Evolutionary conservation across 2,888 invertebrate species (phyloP), one percentile per base, ranked within the genome.

Genomic region (Stratiomys singularior): DNA sequence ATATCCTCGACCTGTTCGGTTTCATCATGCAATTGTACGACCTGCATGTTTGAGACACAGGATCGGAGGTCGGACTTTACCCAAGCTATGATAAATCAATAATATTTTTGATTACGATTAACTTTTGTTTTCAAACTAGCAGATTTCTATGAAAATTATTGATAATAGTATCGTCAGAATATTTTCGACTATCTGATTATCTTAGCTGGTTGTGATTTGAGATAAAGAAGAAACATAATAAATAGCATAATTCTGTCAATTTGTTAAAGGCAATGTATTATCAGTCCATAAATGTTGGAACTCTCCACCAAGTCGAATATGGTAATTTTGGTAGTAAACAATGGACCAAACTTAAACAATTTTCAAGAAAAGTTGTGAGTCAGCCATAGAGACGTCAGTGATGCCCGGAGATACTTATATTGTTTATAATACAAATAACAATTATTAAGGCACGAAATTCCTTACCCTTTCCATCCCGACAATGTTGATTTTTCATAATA

Each of bases 391-490:
- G n/a, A n/a, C n/a, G n/a, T n/a, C n/a, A 60, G 60, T 5, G 9
- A 37, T 3, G 37, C 37, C 37, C 3, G 5, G 9, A 37, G 5
- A 37, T 5, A 37, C 9, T 37, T 37, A 37, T 37, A 23, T 52
- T 52, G 15, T 52, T 52, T n/a, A 9, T n/a, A n/a, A 52, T 52
- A 11, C 21, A 60, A 60, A 23, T 60, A 25, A 25, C 3, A 60
- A 25, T 25, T 25, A 60, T 60, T 60, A 4, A 60, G 23, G 7
- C 7, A 23, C 3, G 23, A 18, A 60, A 7, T 60, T 18, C 21
- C 11, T 77, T 60, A 77, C 77, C 23, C n/a, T 63, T 47, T 15
- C 71, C 63, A 77, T 71, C 69, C n/a, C 25, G 15, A 25, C 77
- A 77, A 18, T 77, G 58, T 23, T 60, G n/a, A 28, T 63, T 77